Evolutionary conservation across 2,113 vertebrate species (phyloP), one percentile per base, ranked within the genome.

Genomic region (Bujurquina vittata): DNA sequence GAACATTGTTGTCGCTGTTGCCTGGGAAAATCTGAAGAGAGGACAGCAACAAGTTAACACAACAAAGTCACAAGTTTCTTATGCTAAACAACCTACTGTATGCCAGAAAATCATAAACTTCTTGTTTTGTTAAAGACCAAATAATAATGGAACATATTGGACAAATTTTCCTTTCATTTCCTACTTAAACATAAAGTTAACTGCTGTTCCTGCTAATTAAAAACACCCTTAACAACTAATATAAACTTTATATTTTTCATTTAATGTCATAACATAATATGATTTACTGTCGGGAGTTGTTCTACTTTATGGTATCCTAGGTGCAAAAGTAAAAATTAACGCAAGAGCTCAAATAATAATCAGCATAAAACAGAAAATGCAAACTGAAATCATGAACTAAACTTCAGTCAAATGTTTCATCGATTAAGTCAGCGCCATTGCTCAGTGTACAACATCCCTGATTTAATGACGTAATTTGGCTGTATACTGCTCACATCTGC

Each of bases 1-100:
- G 98, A 0, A 96, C 96, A 61, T 97, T 96, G 94, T 99, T 99
- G 95, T 99, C 98, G 0, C 85, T 93, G 95, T 99, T 99, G 23
- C 98, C 98, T 0, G 90, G 93, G 88, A 99, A 99, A 85, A 99
- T 93, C 98, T 99, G 84, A 1, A 75, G 11, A n/a, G 75, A 56
- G 55, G 52, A 77, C 0, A 14, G 15, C 1, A 17, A 31, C 54
- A 12, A 63, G 33, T 76, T 17, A 79, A 65, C 31, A 52, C 6
- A 10, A 57, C 7, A 18, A n/a, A 54, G 10, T 10, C 23, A 43
- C 26, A 46, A 0, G 35, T 26, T 15, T 58, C 7, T 43, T 10
- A 18, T 35, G 54, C 12, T 1, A 54, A 54, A 22, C 3, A 57
- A 69, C 6, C 20, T 40, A 5, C 20, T 17, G 23, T 7, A 46